phyloP scores from a whole-genome alignment of 2,888 invertebrate species.

The Maniola hyperantus region DNA sequence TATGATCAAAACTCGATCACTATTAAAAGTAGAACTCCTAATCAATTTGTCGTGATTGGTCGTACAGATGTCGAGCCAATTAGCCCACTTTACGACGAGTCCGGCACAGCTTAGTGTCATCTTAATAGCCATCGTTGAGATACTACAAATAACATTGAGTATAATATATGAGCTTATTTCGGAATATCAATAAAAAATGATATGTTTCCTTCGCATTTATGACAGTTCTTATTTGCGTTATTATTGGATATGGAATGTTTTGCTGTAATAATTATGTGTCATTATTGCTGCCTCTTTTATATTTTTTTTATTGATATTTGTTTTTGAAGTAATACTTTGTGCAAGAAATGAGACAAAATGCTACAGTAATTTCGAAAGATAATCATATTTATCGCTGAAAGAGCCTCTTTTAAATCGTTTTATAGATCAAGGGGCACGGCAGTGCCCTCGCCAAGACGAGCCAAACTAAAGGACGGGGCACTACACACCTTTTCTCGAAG shows the following conservation, averaged over 20 bases:
- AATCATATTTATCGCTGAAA: too few relatives aligned
- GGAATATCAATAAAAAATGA: constrained; percentile 12
- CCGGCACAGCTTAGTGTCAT: constrained; percentile 28
- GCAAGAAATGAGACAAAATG: not conserved
- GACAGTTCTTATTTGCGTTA: constrained; percentile 16
- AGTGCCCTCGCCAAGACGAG: too few relatives aligned
- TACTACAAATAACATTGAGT: constrained; percentile 32
- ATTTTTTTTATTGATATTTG: not conserved
- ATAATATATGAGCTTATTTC: constrained; percentile 6
- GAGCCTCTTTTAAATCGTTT: not conserved
- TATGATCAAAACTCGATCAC: not conserved
- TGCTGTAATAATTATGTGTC: not conserved
- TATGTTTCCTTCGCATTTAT: constrained; percentile 12
- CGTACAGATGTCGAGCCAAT: constrained; percentile 19
- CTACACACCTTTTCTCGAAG: too few relatives aligned
- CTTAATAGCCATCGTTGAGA: constrained; percentile 29
- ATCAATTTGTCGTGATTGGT: constrained; percentile 8
- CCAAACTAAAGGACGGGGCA: too few relatives aligned
- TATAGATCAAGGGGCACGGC: too few relatives aligned
- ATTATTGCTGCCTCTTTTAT: not conserved
- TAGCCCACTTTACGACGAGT: constrained; percentile 28
- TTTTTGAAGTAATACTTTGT: not conserved
- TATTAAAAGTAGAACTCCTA: not conserved
- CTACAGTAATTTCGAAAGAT: not conserved
- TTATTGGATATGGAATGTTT: constrained; percentile 17